Base-by-base conservation (phyloP, 2,888 invertebrate species). In the Alloscopus bannaensis region DNA sequence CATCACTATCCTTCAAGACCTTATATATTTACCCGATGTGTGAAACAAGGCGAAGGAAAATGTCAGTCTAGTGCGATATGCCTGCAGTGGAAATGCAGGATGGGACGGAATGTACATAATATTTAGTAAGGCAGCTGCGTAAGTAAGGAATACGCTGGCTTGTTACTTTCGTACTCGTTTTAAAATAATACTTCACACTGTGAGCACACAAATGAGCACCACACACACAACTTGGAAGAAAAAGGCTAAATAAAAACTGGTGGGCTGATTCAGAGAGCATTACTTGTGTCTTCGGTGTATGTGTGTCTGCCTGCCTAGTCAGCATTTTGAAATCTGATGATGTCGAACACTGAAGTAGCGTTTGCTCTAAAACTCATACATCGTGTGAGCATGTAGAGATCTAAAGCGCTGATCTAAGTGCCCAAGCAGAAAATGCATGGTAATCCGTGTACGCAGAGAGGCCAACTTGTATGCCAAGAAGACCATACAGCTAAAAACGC, bases 41-140 rank as follows among this genome's bases (percentile, higher is more conserved):
- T n/a, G n/a, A n/a, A n/a, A n/a, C n/a, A n/a, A 28, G 52, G 66
- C 52, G 36, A 55, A 55, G 68, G 50, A 57, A 68, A 68, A 68
- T 68, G 68, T 68, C 68, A 68, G 68, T 57, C 68, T 68, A 55
- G 68, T 40, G 68, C 62, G 36, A 62, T 62, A 62, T 62, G 62
- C 42, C 18, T 47, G 47, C 4, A 47, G 13, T 8, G 6, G 36
- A 36, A 36, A 8, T 8, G 36, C 3, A 42, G 13, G 42, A 8
- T 42, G 42, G 42, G n/a, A 55, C 26, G 55, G 20, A 22, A n/a
- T n/a, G n/a, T n/a, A n/a, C n/a, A n/a, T n/a, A n/a, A n/a, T n/a
- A n/a, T n/a, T n/a, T n/a, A n/a, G n/a, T n/a, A n/a, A n/a, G n/a
- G n/a, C n/a, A n/a, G n/a, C n/a, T n/a, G n/a, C n/a, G n/a, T n/a